phyloP scores from a whole-genome alignment of 2,797 vertebrate genomes.

The Acipenser oxyrinchus region DNA sequence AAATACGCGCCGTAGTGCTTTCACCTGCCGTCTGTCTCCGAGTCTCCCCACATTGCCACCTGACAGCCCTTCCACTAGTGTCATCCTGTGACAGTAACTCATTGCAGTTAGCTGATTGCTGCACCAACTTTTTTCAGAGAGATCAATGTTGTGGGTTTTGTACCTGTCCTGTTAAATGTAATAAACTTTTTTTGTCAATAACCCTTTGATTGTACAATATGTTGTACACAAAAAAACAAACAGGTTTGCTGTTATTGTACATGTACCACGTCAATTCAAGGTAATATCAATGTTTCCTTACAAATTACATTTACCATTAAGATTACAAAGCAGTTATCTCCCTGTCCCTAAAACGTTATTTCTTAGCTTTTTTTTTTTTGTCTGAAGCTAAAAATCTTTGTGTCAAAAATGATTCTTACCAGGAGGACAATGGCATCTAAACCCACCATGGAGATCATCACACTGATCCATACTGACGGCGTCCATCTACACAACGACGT shows the following conservation, averaged over 20 bases:
- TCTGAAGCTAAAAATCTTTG: no score
- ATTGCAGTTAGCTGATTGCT: neutral
- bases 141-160: constrained; percentile 1
- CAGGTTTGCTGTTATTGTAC: neutral
- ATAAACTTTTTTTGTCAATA: constrained; percentile 2
- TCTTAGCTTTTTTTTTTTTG: neutral
- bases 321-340: no score
- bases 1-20: no score
- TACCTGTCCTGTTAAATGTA: neutral
- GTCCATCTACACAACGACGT: constrained; percentile 49
- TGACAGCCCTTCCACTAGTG: no score
- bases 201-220: neutral
- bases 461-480: constrained; percentile 58
- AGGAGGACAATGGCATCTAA: constrained; percentile 53
- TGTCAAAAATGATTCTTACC: constrained; percentile 24
- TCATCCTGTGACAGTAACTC: no score
- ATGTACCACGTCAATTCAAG: neutral
- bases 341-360: neutral
- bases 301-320: neutral
- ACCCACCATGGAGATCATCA: constrained; percentile 45
- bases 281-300: neutral
- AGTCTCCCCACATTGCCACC: no score
- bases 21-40: no score
- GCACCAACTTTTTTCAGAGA: neutral
- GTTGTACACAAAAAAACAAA: neutral